Conservation (phyloP, 64 coral and sea anemone genomes). For the Platygyra sinensis region DNA sequence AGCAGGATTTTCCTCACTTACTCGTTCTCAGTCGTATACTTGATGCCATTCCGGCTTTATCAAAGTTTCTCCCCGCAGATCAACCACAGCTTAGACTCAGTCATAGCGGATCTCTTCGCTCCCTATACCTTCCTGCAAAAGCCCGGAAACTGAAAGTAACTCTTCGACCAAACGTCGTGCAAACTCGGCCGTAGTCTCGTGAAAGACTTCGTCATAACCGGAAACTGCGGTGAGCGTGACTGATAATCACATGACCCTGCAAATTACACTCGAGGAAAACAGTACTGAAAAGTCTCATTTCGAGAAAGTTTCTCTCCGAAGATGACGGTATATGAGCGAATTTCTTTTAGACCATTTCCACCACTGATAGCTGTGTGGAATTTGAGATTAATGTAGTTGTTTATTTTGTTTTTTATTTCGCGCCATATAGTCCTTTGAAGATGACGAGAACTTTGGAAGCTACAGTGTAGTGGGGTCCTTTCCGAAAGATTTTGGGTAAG, state of each 20-base stretch:
- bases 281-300: too few species aligned
- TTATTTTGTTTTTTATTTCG: not conserved
- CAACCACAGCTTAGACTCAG: too few species aligned
- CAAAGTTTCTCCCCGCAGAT: too few species aligned
- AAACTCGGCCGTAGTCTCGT: not conserved
- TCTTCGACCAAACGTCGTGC: not conserved
- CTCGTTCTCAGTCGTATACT: not conserved
- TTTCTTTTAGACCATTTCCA: not conserved
- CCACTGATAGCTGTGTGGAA: not conserved
- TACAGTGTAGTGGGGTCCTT: conserved; percentile 98
- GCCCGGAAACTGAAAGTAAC: not conserved
- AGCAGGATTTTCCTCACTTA: not conserved
- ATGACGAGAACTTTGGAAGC: conserved; percentile 98
- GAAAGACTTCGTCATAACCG: not conserved
- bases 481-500: conserved; percentile 98
- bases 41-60: not conserved
- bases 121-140: too few species aligned
- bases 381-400: not conserved
- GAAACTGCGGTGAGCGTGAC: conserved; percentile 35
- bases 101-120: too few species aligned
- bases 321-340: not conserved
- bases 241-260: conserved; percentile 42
- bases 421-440: conserved; percentile 75
- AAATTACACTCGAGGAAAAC: not conserved
- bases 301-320: not conserved